phyloP scores from a whole-genome alignment of 2,113 vertebrate species.

The Triplophysa tibetana region DNA sequence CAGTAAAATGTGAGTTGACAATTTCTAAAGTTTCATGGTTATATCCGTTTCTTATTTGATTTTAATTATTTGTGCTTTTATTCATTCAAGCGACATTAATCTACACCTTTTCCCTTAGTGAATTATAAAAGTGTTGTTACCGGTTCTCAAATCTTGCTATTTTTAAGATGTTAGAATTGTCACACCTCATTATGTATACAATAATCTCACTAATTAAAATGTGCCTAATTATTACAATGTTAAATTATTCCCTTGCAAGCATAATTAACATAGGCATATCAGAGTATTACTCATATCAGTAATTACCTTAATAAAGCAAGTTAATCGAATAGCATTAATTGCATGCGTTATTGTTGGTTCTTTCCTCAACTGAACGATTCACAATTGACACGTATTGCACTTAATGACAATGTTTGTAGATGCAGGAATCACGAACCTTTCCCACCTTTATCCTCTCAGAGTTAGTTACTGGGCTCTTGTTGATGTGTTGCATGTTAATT shows the following conservation, averaged over 20 bases:
- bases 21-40: not conserved
- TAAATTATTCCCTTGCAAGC: constrained; percentile 60
- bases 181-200: constrained; percentile 44
- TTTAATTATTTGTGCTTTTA: not conserved
- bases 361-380: not conserved
- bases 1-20: not conserved
- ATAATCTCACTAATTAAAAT: constrained; percentile 65
- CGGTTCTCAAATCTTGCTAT: not conserved
- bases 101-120: not conserved
- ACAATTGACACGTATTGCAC: not conserved
- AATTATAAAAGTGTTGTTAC: not conserved
- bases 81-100: not conserved
- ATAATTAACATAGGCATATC: constrained; percentile 69
- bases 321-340: constrained; percentile 62
- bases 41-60: not conserved
- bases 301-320: constrained; percentile 63
- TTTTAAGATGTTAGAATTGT: not conserved
- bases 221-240: constrained; percentile 65
- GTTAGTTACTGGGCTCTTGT: constrained; percentile 23
- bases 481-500: constrained; percentile 68
- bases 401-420: not conserved
- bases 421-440: not conserved
- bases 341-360: not conserved
- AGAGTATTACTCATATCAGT: constrained; percentile 66
- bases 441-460: constrained; percentile 8